phyloP scores from a whole-genome alignment of 2,797 vertebrate species.

The Enteromius viviparus region DNA sequence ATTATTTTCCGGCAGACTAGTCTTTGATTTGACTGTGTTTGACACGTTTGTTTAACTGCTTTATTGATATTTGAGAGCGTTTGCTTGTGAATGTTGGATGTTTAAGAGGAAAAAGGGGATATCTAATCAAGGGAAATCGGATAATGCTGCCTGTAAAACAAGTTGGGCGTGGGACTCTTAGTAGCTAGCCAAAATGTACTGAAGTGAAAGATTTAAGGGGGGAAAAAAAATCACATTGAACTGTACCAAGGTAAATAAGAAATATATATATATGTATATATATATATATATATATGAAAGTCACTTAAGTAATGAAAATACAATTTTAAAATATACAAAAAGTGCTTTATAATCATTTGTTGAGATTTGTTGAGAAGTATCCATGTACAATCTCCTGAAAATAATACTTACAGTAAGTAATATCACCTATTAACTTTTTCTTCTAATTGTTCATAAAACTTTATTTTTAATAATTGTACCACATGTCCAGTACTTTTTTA shows the following conservation, averaged over 20 bases:
- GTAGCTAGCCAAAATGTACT: neutral
- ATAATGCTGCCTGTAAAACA: neutral
- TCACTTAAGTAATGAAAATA: no score
- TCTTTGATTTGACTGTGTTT: conserved; percentile 1
- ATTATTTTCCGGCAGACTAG: neutral
- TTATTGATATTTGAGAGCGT: conserved; percentile 5
- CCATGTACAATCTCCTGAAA: neutral
- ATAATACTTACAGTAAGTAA: neutral
- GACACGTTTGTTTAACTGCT: neutral
- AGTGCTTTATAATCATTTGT: neutral
- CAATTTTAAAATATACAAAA: no score
- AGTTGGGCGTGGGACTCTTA: neutral
- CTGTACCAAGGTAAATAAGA: neutral
- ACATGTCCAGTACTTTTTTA: no score
- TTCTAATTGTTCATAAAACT: neutral
- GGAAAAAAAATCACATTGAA: neutral
- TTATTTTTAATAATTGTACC: no score
- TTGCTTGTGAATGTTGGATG: neutral
- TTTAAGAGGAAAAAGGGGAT: neutral
- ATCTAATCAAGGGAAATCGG: neutral
- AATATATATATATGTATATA: no score
- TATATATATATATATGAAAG: no score
- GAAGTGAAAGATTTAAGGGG: neutral
- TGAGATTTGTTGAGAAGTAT: neutral
- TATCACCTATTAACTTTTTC: neutral